Base-by-base conservation (phyloP, 2,797 vertebrate genomes). In the Microctenopoma steveboyesi region DNA sequence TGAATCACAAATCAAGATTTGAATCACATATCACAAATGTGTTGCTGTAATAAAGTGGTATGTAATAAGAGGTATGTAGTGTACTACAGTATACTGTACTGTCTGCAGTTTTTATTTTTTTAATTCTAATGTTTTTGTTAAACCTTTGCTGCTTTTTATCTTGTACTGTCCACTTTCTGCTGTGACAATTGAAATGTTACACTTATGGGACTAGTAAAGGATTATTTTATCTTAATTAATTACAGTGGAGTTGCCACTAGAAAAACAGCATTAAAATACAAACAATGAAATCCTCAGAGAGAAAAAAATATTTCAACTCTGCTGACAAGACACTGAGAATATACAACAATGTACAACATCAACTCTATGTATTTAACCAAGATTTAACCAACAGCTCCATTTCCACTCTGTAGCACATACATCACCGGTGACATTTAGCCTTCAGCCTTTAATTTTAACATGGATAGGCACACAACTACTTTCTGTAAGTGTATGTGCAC, bases 391-490 rank as follows among this genome's bases (percentile, higher is more conserved):
- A 58, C 1, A 33, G 30, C 58, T 70, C 7, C 0, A 43, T 68
- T 61, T 64, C 61, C 35, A 4, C 30, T 70, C 27, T 56, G 40
- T 12, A 15, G 45, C 2, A 2, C 11, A 27, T 50, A 53, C 33
- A 60, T 73, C 46, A 64, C 25, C 18, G 43, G 14, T 22, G 40
- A 76, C 46, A 42, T 39, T 69, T 25, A 61, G 48, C 64, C 2
- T 45, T 45, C 22, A 61, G 28, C 33, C 51, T 79, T n/a, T 56
- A 61, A 77, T 76, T 74, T 42, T 64, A 43, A 58, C 53, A 74
- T 28, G 15, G n/a, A 28, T 49, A 54, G 37, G 37, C 47, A 68
- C 37, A 59, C 48, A 69, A 7, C 7, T 7, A 7, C 35, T 1
- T 37, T 7, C 35, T 37, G 28, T 30, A 30, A 30, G 35, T 10